Evolutionary conservation across 2,113 vertebrate species (phyloP).

Genomic region (Larimichthys crocea): DNA sequence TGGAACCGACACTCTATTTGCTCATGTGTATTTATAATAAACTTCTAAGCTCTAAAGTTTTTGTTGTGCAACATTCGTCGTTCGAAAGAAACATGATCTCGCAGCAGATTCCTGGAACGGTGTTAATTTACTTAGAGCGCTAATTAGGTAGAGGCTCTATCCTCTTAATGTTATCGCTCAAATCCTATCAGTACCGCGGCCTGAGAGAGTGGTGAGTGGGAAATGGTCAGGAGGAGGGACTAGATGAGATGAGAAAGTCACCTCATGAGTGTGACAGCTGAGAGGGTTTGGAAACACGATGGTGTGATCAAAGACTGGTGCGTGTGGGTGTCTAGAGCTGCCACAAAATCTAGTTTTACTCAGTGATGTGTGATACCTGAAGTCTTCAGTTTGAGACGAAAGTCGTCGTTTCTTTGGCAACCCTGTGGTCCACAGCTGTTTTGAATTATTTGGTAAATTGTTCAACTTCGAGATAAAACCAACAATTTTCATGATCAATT

Average conservation of each 20-base stretch:
- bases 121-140: conserved; percentile 61
- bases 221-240: not conserved
- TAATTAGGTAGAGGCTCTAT: conserved; percentile 56
- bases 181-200: conserved; percentile 69
- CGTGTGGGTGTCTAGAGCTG: not conserved
- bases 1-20: not conserved
- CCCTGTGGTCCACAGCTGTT: not conserved
- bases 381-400: not conserved
- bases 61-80: not conserved
- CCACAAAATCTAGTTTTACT: not conserved
- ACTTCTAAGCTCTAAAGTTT: not conserved
- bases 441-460: too few species aligned
- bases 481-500: not conserved
- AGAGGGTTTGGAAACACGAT: not conserved
- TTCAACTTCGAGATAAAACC: too few species aligned
- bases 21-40: conserved; percentile 42
- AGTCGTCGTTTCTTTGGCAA: not conserved
- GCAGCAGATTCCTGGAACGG: conserved; percentile 7
- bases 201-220: not conserved
- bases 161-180: conserved; percentile 67
- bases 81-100: not conserved
- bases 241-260: conserved; percentile 1
- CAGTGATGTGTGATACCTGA: not conserved
- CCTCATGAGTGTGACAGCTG: not conserved
- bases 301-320: not conserved